Base-by-base conservation (phyloP, 2,113 vertebrate species). In the Otus sunia region DNA sequence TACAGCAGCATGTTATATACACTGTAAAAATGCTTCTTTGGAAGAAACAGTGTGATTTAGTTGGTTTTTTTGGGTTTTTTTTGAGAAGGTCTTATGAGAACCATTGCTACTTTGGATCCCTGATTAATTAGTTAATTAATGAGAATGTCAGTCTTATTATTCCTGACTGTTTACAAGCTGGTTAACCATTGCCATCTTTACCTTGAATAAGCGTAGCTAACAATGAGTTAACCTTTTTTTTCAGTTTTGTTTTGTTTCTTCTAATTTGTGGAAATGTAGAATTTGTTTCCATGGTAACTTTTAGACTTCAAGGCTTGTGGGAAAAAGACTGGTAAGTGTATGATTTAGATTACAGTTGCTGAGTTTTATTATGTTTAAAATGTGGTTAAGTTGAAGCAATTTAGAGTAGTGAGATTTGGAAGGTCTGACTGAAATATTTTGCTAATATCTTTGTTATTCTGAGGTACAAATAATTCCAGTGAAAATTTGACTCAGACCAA, bases 221-320 rank as follows among this genome's bases (percentile, higher is more conserved):
- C 62, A 90, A 84, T 82, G 82, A 91, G 77, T 86, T 96, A 69
- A 88, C 93, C 0, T 15, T 58, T 71, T 37, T 60, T 45, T 76
- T 55, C 78, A 1, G 15, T 62, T 86, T 92, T 26, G 41, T 81
- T 94, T 94, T 93, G 36, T 55, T 96, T 85, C 23, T 91, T 97
- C 53, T 73, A 93, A 50, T 89, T 91, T 96, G 89, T 91, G 58
- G 78, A 91, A 92, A 82, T 88, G 47, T 52, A 92, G 73, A 82
- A 94, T 94, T 96, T 97, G 96, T 97, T 97, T 95, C 97, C 94
- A 97, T 97, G 93, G 96, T 88, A 96, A 97, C 96, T 67, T 94
- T 85, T 53, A 87, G 76, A 49, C 49, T 76, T 89, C 58, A 85
- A 95, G 91, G 52, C 59, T 92, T 85, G 27, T 83, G 74, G 85